These are phyloP conservation scores for Phthorimaea operculella DNA, from an alignment of 1,140 invertebrate genomes.

Conservation along the genomic window DNA sequence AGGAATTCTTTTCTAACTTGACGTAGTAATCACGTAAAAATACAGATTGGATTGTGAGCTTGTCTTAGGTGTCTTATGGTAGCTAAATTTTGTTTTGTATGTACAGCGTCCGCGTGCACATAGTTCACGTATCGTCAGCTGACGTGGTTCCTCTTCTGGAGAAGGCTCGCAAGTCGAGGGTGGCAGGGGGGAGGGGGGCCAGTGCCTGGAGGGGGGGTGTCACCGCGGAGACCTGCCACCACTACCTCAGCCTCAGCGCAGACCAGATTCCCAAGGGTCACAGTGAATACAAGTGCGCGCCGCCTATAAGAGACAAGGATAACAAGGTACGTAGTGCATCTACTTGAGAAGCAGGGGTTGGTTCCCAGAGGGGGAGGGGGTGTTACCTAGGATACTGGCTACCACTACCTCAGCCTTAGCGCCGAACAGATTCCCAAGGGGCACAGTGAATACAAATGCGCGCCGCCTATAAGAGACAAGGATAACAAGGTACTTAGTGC, in stretches of 20 bases:
- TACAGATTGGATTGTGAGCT: too few species aligned
- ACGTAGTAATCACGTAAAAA: too few species aligned
- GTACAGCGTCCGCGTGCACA: constrained; percentile 72
- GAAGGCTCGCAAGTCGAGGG: constrained; percentile 29
- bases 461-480: constrained; percentile 74
- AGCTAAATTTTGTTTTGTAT: background rate
- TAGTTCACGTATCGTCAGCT: constrained; percentile 78
- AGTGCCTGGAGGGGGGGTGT: constrained; percentile 56
- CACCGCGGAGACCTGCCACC: constrained; percentile 79
- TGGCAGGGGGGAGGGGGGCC: constrained; percentile 22
- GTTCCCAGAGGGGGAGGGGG: constrained; percentile 44
- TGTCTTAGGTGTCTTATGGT: too few species aligned
- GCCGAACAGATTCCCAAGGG: constrained; percentile 73
- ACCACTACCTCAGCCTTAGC: constrained; percentile 76
- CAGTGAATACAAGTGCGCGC: constrained; percentile 79
- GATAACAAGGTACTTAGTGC: constrained; percentile 2
- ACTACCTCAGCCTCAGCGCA: constrained; percentile 75
- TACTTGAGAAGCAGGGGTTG: constrained; percentile 18
- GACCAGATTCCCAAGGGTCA: constrained; percentile 72
- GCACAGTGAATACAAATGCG: constrained; percentile 77
- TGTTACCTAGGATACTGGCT: constrained; percentile 78
- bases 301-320: constrained; percentile 71
- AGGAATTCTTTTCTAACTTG: too few species aligned
- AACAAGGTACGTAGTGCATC: constrained; percentile 66
- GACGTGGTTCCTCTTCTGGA: constrained; percentile 57